phyloP scores from a whole-genome alignment of 2,888 invertebrate species.

The Unio delphinus region DNA sequence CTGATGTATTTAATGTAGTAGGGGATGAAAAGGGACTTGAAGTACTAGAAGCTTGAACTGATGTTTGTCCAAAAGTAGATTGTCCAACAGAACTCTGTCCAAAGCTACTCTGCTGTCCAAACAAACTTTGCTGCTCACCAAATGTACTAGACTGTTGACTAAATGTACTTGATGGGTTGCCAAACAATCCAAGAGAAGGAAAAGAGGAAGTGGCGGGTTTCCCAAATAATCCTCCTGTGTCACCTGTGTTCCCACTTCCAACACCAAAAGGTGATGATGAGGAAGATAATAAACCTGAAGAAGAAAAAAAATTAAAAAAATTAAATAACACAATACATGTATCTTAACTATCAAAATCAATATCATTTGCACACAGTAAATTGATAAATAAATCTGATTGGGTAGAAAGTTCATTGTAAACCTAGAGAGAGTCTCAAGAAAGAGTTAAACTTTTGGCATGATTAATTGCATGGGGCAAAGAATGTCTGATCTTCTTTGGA shows the following conservation, averaged over 20 bases:
- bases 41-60: constrained; percentile 3
- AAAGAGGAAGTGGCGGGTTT: constrained; percentile 4
- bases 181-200: constrained; percentile 1
- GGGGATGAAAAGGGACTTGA: background rate
- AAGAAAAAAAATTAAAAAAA: too few species aligned
- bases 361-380: too few species aligned
- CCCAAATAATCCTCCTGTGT: constrained; percentile 7
- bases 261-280: constrained; percentile 5
- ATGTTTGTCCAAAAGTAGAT: constrained; percentile 5
- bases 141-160: constrained; percentile 8
- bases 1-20: background rate
- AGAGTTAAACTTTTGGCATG: too few species aligned
- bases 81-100: constrained; percentile 18
- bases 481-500: too few species aligned
- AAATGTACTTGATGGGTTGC: constrained; percentile 3
- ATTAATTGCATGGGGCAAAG: too few species aligned
- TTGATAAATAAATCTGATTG: too few species aligned
- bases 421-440: too few species aligned
- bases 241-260: background rate
- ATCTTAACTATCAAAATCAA: too few species aligned
- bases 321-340: too few species aligned
- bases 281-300: constrained; percentile 2
- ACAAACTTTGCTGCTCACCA: background rate
- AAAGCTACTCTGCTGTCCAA: constrained; percentile 8
- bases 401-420: too few species aligned